Conservation (phyloP, 2,113 vertebrate genomes). For the Fulmarus glacialis region DNA sequence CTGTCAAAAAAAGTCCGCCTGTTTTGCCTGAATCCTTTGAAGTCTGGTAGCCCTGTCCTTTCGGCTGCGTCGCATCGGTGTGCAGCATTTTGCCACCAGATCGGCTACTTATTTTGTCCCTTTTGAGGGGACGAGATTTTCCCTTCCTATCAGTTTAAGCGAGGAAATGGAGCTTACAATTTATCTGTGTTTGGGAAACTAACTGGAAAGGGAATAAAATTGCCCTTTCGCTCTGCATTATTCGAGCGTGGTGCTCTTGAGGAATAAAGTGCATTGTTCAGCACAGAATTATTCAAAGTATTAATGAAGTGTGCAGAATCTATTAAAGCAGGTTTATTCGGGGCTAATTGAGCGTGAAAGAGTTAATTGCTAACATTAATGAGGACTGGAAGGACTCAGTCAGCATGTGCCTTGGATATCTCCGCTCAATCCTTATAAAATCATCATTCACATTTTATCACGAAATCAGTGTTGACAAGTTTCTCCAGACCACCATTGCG, state of each 20-base stretch:
- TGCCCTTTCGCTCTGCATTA: neutral
- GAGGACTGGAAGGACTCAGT: constrained; percentile 56
- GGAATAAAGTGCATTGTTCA: constrained; percentile 14
- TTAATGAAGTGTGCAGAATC: constrained; percentile 75
- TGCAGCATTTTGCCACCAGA: neutral
- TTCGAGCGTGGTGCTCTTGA: neutral
- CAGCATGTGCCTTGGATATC: constrained; percentile 52
- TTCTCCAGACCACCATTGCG: neutral
- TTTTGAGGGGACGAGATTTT: neutral
- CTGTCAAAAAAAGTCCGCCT: neutral
- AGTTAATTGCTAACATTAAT: constrained; percentile 77
- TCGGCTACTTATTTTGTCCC: neutral
- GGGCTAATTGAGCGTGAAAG: constrained; percentile 75
- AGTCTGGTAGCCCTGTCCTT: neutral
- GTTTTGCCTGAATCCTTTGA: neutral
- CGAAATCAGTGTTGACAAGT: constrained; percentile 50
- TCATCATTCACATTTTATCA: constrained; percentile 61
- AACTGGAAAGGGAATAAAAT: constrained; percentile 11
- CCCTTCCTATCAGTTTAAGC: neutral
- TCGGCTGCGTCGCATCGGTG: neutral
- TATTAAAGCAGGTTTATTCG: constrained; percentile 72
- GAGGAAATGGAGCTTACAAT: neutral
- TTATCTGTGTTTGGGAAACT: neutral
- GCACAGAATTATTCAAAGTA: constrained; percentile 28
- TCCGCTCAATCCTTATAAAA: constrained; percentile 53